Evolutionary conservation across 2,797 vertebrate species (phyloP).

Genomic region (Chrysocyon brachyurus): DNA sequence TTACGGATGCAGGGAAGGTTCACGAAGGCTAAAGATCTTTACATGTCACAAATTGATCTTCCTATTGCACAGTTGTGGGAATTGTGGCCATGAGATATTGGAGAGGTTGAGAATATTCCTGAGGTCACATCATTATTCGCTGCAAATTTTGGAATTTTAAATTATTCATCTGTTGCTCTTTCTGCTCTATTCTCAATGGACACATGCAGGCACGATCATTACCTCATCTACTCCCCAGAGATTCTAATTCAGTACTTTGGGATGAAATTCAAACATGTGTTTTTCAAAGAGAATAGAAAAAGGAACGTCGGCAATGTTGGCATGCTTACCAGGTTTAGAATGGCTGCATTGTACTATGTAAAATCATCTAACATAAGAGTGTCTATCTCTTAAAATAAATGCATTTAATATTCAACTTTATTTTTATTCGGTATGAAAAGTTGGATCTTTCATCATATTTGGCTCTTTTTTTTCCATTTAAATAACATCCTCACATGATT

Average conservation of each 20-base stretch:
- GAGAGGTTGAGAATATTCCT: background rate
- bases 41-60: background rate
- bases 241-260: background rate
- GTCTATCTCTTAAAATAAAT: constrained; percentile 1
- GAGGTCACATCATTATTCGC: background rate
- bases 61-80: background rate
- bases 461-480: background rate
- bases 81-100: background rate
- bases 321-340: background rate
- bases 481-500: constrained; percentile 41
- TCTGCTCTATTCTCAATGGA: background rate
- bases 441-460: background rate
- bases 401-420: constrained; percentile 48
- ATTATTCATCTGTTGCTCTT: background rate
- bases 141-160: background rate
- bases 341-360: background rate
- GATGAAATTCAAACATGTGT: background rate
- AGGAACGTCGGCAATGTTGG: background rate
- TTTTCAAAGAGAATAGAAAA: background rate
- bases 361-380: background rate
- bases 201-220: background rate
- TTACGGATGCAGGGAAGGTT: background rate
- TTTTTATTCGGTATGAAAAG: constrained; percentile 44
- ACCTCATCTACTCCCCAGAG: background rate
- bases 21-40: background rate